Conservation (phyloP, 2,888 invertebrate species). For the Lycophotia porphyrea region DNA sequence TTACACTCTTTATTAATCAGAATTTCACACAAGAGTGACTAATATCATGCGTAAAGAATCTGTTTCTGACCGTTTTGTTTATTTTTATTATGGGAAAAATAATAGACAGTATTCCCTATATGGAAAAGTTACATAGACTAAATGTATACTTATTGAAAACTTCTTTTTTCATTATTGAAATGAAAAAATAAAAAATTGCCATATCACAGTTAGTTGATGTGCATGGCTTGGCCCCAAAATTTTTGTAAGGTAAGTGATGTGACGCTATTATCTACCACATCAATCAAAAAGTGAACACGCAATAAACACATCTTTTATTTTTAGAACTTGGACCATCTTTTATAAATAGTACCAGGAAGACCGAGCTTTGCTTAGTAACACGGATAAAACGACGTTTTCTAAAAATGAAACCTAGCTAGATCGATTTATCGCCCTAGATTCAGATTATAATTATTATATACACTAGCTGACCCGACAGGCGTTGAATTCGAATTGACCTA, state of each 20-base stretch:
- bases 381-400: too few species aligned
- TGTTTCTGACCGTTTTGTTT: neutral
- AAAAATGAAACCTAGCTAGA: too few species aligned
- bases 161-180: neutral
- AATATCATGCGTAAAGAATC: neutral
- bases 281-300: neutral
- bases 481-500: too few species aligned
- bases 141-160: neutral
- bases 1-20: neutral
- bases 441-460: too few species aligned
- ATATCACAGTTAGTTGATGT: neutral
- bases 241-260: neutral
- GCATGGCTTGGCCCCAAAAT: neutral
- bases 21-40: neutral
- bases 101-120: neutral
- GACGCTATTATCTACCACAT: neutral
- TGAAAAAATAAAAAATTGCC: neutral
- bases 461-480: too few species aligned
- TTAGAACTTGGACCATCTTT: neutral
- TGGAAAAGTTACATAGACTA: neutral
- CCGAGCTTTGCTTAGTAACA: too few species aligned
- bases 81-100: neutral
- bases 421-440: too few species aligned
- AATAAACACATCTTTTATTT: neutral
- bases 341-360: neutral